These are phyloP conservation scores for Blera fallax DNA, from an alignment of 2,888 invertebrate species.

Conservation along the genomic window DNA sequence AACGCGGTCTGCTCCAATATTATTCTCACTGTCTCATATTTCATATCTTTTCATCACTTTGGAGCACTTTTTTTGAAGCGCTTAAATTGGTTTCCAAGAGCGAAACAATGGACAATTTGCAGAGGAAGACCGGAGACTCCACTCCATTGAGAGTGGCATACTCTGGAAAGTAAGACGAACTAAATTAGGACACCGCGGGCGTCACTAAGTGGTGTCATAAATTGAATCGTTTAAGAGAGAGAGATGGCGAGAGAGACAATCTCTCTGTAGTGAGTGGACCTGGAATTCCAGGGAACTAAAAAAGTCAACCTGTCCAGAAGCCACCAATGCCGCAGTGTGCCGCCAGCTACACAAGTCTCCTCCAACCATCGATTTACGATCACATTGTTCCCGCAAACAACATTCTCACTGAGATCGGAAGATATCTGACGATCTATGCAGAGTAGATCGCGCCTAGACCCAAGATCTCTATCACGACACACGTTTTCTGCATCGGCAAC, in stretches of 20 bases:
- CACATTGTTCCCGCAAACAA: constrained; percentile 51
- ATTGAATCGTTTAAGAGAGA: background rate
- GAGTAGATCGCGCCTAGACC: constrained; percentile 63
- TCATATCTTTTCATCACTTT: constrained; percentile 67
- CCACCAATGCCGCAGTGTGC: constrained; percentile 4
- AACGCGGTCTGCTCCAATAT: constrained; percentile 33
- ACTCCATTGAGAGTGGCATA: background rate
- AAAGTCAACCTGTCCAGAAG: constrained; percentile 55
- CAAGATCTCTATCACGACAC: constrained; percentile 65
- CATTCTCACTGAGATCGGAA: constrained; percentile 34
- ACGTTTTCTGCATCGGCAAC: constrained; percentile 47
- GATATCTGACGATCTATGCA: constrained; percentile 56
- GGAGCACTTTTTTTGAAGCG: constrained; percentile 11
- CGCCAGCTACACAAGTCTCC: constrained; percentile 4
- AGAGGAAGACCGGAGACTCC: constrained; percentile 19
- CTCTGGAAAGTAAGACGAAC: constrained; percentile 7
- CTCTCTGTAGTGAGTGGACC: constrained; percentile 7
- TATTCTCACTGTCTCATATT: constrained; percentile 70
- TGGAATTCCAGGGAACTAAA: constrained; percentile 13
- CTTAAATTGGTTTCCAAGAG: constrained; percentile 18
- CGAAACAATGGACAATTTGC: constrained; percentile 59
- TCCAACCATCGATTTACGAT: constrained; percentile 64
- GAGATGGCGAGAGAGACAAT: background rate
- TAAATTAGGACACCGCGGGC: constrained; percentile 55
- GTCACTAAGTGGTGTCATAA: constrained; percentile 51